phyloP scores from a whole-genome alignment of 1,140 invertebrate genomes.

The Oreohelix idahoensis region DNA sequence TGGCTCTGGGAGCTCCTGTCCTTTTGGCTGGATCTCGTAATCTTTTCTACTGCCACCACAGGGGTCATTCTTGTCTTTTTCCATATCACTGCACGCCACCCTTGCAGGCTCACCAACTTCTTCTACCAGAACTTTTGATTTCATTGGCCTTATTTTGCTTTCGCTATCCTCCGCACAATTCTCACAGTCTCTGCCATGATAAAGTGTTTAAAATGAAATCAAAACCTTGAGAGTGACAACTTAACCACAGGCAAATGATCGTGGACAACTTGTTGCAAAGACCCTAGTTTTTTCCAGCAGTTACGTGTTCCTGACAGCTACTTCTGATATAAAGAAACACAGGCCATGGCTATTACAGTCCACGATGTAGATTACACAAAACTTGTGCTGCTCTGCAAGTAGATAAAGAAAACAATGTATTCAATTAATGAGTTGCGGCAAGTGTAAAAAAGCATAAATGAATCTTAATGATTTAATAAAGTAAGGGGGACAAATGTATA shows the following conservation, averaged over 20 bases:
- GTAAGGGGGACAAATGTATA: neutral
- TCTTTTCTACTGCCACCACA: neutral
- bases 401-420: neutral
- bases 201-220: neutral
- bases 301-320: neutral
- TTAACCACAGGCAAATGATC: neutral
- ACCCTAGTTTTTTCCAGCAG: neutral
- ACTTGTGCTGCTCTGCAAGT: neutral
- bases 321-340: neutral
- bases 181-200: neutral
- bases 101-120: neutral
- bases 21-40: neutral
- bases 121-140: neutral
- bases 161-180: neutral
- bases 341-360: neutral
- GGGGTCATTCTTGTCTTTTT: neutral
- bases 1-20: neutral
- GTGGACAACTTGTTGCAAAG: neutral
- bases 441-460: neutral
- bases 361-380: neutral
- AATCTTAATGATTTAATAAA: neutral
- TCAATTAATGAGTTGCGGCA: neutral
- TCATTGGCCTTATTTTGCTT: neutral
- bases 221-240: neutral
- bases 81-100: neutral